Evolutionary conservation across 2,888 invertebrate species (phyloP), one percentile per base, ranked within the genome.

Genomic region (Fragum fragum): DNA sequence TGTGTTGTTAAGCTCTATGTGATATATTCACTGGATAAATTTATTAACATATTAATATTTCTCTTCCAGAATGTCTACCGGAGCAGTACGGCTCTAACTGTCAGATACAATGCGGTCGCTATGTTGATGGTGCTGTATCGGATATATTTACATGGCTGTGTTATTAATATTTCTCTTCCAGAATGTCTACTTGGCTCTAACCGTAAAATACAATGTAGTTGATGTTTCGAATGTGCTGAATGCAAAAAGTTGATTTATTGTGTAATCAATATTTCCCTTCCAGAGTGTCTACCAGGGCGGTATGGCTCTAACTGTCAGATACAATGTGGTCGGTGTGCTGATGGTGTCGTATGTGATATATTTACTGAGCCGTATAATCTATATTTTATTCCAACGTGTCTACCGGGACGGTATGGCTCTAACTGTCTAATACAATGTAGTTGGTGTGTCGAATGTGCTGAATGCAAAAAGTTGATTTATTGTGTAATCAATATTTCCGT

Each of bases 351-450:
- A 0, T 89, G 89, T 81, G 77, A 88, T 59, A 66, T 77, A 47
- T 68, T 81, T 18, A 86, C 79, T 14, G 89, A 87, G 0, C 42
- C 71, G 52, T 89, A 87, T 83, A n/a, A n/a, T n/a, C n/a, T n/a
- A n/a, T n/a, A n/a, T n/a, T n/a, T n/a, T n/a, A n/a, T 89, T 87
- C 81, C 73, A 66, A 0, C 36, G 26, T 11, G 78, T 75, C 3
- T 89, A 88, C 73, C 73, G 7, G 89, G 89, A 2, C 74, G 52
- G 23, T 87, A 83, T 63, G n/a, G 47, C n/a, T n/a, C n/a, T n/a
- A n/a, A n/a, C n/a, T n/a, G n/a, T n/a, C n/a, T n/a, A n/a, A n/a
- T n/a, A n/a, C n/a, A n/a, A n/a, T n/a, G n/a, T n/a, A n/a, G n/a
- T n/a, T n/a, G n/a, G n/a, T n/a, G n/a, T n/a, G n/a, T n/a, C n/a